phyloP scores from a whole-genome alignment of 2,888 invertebrate species.

The Lithophane socia region DNA sequence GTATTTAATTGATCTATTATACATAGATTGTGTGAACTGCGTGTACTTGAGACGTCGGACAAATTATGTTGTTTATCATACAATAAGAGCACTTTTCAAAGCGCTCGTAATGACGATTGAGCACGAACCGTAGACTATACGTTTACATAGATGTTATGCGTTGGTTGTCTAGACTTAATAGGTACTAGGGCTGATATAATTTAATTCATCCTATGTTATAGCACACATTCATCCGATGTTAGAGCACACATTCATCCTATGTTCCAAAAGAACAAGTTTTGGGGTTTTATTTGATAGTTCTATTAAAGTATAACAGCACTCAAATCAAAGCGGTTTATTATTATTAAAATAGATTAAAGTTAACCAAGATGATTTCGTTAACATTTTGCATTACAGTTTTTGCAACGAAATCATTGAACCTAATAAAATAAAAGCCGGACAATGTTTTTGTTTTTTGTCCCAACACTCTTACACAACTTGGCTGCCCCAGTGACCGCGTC shows the following conservation, averaged over 20 bases:
- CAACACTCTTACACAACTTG: constrained; percentile 42
- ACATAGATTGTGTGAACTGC: constrained; percentile 8
- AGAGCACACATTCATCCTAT: no score
- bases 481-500: constrained; percentile 63
- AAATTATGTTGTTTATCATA: constrained; percentile 30
- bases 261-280: no score
- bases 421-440: constrained; percentile 35
- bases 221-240: background rate
- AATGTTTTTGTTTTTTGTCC: constrained; percentile 45
- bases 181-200: background rate
- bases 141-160: background rate
- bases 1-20: constrained; percentile 26
- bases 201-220: background rate
- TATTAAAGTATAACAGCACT: no score
- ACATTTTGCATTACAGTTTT: constrained; percentile 13
- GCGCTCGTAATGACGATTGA: constrained; percentile 14
- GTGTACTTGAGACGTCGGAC: constrained; percentile 15
- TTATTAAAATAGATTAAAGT: background rate
- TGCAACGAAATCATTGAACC: constrained; percentile 43
- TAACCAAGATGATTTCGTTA: constrained; percentile 19
- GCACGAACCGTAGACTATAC: background rate
- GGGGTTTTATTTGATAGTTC: background rate
- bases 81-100: constrained; percentile 18
- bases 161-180: background rate
- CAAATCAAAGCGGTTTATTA: background rate